Base-by-base conservation (phyloP, 2,888 invertebrate genomes). In the Diarsia mendica region DNA sequence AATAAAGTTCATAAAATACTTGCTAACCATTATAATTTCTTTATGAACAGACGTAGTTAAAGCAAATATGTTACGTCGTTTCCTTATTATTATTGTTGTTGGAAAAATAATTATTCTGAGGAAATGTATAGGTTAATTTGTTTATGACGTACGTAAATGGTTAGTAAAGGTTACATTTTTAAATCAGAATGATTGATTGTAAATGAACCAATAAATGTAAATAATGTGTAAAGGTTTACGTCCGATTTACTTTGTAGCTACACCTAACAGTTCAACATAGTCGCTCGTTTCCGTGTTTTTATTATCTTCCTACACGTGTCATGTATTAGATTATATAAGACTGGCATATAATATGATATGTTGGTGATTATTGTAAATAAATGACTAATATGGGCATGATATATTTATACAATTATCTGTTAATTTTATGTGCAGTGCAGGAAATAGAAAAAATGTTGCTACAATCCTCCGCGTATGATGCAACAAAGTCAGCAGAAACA, bases 261-360 rank as follows among this genome's bases (percentile, higher is more conserved):
- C 70, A 68, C 48, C 20, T 39, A 81, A 80, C 75, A 80, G 78
- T 82, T 79, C 70, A 67, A 82, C 83, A 81, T 72, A 82, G 83
- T 81, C 79, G 66, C 64, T 66, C 46, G 79, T 85, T 89, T 88
- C 87, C 87, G 85, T 82, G 80, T 84, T 85, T 80, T 77, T 84
- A 39, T 39, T 58, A 82, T 78, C 85, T 66, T 76, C 71, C 64
- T 87, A 89, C 89, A 89, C 89, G 89, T 88, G 88, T 85, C 79
- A 46, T 78, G 48, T 79, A 69, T 60, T 79, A 72, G 72, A 85
- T 88, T 86, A 87, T 84, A 84, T 86, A 86, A 86, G 77, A 85
- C 79, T 77, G 68, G 66, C 65, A 73, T 70, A 80, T 80, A 79
- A 65, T 75, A 55, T 73, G 73, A 82, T 79, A 72, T 78, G 77